Evolutionary conservation across 2,888 invertebrate genomes (phyloP).

Genomic region (Ormyrus thymus): DNA sequence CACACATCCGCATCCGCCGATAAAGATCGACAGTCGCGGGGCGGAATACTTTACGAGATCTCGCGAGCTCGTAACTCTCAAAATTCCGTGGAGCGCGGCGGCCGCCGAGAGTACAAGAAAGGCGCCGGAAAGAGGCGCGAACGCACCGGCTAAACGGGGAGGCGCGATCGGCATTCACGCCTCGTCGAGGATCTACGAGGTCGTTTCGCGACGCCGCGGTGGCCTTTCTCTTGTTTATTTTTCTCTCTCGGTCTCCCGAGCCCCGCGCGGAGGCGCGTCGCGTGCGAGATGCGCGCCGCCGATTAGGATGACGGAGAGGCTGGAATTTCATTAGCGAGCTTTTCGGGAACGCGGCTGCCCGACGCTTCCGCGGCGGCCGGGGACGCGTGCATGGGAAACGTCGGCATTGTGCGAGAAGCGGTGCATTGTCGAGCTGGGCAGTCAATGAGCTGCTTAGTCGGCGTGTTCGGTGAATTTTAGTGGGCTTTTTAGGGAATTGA

Average conservation of each 20-base stretch:
- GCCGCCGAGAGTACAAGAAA: neutral
- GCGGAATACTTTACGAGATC: conserved; percentile 38
- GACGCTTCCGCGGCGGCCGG: no score
- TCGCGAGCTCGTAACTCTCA: conserved; percentile 44
- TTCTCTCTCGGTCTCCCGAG: neutral
- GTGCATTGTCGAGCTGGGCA: no score
- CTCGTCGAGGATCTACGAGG: conserved; percentile 9
- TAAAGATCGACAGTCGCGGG: conserved; percentile 4
- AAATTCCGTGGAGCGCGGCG: conserved; percentile 10
- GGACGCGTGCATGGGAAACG: no score
- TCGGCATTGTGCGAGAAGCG: no score
- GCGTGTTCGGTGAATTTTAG: no score
- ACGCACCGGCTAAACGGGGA: conserved; percentile 14
- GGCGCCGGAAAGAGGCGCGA: conserved; percentile 27
- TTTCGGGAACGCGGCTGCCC: no score
- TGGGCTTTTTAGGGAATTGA: no score
- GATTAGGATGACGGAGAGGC: no score
- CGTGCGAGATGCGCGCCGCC: no score
- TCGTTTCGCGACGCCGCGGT: conserved; percentile 7
- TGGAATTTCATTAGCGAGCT: no score
- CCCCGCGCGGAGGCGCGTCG: no score
- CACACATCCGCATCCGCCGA: conserved; percentile 22
- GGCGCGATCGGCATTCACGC: conserved; percentile 4
- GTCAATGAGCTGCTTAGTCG: no score
- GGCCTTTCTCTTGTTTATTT: neutral